Evolutionary conservation across 1,140 invertebrate genomes (phyloP).

Genomic region (Zaprionus vittiger): DNA sequence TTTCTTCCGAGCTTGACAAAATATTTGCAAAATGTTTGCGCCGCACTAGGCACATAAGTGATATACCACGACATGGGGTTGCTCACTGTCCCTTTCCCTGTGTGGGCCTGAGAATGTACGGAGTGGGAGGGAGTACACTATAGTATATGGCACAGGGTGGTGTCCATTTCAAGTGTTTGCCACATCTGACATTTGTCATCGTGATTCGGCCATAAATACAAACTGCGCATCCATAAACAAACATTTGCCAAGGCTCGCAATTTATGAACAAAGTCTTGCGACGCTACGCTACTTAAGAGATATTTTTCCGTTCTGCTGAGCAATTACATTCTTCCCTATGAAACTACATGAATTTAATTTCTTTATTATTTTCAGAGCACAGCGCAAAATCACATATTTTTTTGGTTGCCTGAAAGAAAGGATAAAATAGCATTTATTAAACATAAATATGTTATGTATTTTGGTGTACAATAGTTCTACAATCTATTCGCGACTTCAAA

Average conservation of each 20-base stretch:
- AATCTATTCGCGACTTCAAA: too few species aligned
- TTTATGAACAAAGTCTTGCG: constrained; percentile 28
- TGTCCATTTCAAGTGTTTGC: constrained; percentile 77
- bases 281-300: constrained; percentile 17
- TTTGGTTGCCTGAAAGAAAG: background rate
- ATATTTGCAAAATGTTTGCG: constrained; percentile 77
- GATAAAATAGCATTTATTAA: background rate
- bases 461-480: too few species aligned
- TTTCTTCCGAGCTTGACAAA: constrained; percentile 44
- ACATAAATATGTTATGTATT: background rate
- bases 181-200: constrained; percentile 80
- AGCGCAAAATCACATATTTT: constrained; percentile 1
- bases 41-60: constrained; percentile 21
- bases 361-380: background rate
- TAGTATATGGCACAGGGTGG: constrained; percentile 18
- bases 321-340: constrained; percentile 14
- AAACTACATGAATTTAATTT: background rate
- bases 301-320: constrained; percentile 26
- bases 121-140: background rate
- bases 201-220: constrained; percentile 82
- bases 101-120: background rate
- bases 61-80: background rate
- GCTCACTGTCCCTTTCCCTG: background rate
- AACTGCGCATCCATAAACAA: constrained; percentile 76
- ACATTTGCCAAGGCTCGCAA: constrained; percentile 53